Conservation (phyloP, 2,113 vertebrate species). For the Dasyprocta punctata region DNA sequence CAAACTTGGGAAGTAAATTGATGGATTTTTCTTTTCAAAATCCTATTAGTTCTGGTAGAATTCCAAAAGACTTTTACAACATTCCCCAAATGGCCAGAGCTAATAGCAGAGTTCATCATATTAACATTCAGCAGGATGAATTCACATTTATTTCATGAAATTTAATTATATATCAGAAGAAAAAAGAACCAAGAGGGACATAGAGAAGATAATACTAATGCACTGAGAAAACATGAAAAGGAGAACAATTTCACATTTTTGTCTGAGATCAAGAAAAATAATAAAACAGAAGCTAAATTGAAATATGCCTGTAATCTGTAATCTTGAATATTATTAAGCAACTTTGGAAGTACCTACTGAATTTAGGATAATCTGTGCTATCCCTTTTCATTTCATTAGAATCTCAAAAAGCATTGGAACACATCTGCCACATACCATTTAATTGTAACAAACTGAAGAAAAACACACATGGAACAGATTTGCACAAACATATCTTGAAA, state of each 20-base stretch:
- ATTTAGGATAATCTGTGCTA: slow-evolving; percentile 17
- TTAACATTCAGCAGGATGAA: slow-evolving; percentile 61
- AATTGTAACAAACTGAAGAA: slow-evolving; percentile 20
- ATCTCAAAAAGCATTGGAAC: not conserved
- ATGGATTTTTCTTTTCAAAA: slow-evolving; percentile 71
- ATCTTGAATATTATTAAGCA: slow-evolving; percentile 21
- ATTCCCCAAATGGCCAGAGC: slow-evolving; percentile 50
- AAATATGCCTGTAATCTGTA: not conserved
- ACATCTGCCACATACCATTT: not conserved
- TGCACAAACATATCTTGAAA: not conserved
- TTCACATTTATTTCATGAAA: slow-evolving; percentile 74
- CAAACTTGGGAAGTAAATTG: slow-evolving; percentile 58
- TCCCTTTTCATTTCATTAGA: not conserved
- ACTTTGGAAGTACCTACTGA: not conserved
- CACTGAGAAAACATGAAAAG: slow-evolving; percentile 42
- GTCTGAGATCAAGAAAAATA: slow-evolving; percentile 4
- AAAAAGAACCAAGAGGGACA: slow-evolving; percentile 60
- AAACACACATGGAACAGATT: not conserved
- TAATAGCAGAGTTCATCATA: slow-evolving; percentile 68
- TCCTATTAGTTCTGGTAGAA: slow-evolving; percentile 49
- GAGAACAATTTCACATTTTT: slow-evolving; percentile 16
- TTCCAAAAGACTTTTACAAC: slow-evolving; percentile 63
- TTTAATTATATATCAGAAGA: slow-evolving; percentile 69
- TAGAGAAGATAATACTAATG: slow-evolving; percentile 22
- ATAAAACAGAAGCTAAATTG: slow-evolving; percentile 35